phyloP scores from a whole-genome alignment of 1,140 invertebrate species.

The Mylabris phalerata region DNA sequence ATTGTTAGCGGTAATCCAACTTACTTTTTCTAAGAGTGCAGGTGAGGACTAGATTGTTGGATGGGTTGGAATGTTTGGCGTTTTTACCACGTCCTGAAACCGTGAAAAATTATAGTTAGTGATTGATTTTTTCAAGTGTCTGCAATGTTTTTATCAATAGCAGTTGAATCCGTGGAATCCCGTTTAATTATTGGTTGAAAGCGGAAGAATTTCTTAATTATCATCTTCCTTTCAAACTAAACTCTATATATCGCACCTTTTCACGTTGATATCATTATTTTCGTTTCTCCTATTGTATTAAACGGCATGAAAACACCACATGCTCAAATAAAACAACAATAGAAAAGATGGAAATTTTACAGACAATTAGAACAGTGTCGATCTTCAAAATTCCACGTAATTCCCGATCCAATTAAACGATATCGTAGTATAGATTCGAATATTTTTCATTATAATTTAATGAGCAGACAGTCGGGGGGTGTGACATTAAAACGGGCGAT shows the following conservation, averaged over 20 bases:
- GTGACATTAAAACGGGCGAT: too few species aligned
- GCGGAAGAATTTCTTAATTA: slow-evolving; percentile 28
- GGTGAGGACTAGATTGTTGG: slow-evolving; percentile 32
- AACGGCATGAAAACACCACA: background rate
- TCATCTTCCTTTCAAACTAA: slow-evolving; percentile 20
- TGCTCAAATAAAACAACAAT: too few species aligned
- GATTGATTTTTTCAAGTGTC: background rate
- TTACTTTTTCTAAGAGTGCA: slow-evolving; percentile 38
- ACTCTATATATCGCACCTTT: slow-evolving; percentile 15
- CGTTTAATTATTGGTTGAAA: slow-evolving; percentile 24
- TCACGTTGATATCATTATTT: slow-evolving; percentile 21
- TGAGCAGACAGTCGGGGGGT: too few species aligned
- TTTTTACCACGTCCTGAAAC: slow-evolving; percentile 32
- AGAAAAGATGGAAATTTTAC: too few species aligned
- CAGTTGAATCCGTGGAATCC: slow-evolving; percentile 20
- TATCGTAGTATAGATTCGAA: too few species aligned
- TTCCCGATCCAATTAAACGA: too few species aligned
- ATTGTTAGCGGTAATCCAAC: slow-evolving; percentile 2
- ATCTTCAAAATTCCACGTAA: too few species aligned
- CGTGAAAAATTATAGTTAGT: background rate
- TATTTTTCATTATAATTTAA: too few species aligned
- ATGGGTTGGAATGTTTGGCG: slow-evolving; percentile 23
- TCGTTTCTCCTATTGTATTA: slow-evolving; percentile 6
- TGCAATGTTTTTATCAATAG: slow-evolving; percentile 2
- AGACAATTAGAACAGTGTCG: too few species aligned